Conservation (phyloP, 1,140 invertebrate species). For the Drosophila sp. region DNA sequence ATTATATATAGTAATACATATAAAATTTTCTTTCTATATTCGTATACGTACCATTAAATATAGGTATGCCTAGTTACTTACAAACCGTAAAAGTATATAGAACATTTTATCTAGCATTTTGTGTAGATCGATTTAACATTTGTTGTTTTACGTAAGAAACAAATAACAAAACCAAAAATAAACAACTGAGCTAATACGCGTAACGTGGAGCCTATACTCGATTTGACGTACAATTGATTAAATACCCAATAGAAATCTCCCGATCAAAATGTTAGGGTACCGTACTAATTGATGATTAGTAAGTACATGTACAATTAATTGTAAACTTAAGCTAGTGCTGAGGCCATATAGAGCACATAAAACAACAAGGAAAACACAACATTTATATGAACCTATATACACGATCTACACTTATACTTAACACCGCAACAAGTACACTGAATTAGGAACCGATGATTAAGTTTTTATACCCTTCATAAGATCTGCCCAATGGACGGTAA, state of each 20-base stretch:
- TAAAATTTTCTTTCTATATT: constrained; percentile 66
- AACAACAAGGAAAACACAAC: constrained; percentile 51
- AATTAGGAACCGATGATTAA: constrained; percentile 44
- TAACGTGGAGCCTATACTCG: constrained; percentile 6
- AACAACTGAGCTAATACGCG: constrained; percentile 24
- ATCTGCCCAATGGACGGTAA: constrained; percentile 35
- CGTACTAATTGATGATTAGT: constrained; percentile 46
- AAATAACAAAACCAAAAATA: constrained; percentile 1
- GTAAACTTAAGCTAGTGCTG: constrained; percentile 65
- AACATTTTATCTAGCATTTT: constrained; percentile 78
- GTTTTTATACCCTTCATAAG: constrained; percentile 77
- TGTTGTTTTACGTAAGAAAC: constrained; percentile 70
- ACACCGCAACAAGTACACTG: constrained; percentile 1
- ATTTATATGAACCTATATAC: neutral
- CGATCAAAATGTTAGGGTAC: constrained; percentile 49
- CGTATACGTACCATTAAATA: constrained; percentile 54
- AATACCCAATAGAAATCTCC: constrained; percentile 17
- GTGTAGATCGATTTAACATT: constrained; percentile 75
- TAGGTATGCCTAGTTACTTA: constrained; percentile 75
- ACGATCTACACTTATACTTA: constrained; percentile 25
- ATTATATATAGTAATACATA: constrained; percentile 53
- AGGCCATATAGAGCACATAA: constrained; percentile 74
- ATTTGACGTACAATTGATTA: constrained; percentile 44
- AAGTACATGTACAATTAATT: constrained; percentile 45
- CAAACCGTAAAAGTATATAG: constrained; percentile 64